These are phyloP conservation scores for Euzophera pinguis DNA, from an alignment of 2,888 invertebrate genomes.

Conservation along the genomic window DNA sequence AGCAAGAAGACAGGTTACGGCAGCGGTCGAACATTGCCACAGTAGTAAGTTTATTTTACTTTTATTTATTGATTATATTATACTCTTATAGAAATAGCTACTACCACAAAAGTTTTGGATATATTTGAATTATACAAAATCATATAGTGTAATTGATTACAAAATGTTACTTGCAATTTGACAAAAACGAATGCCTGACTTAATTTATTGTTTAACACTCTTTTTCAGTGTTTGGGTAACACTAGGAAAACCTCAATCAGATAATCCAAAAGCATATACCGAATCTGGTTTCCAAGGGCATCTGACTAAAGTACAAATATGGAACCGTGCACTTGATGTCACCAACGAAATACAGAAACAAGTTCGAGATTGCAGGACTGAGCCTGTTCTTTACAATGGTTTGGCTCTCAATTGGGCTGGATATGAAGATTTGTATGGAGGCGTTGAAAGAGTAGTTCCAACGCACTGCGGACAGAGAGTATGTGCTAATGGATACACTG, in stretches of 20 bases:
- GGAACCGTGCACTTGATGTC: slow-evolving; percentile 94
- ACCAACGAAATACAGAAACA: slow-evolving; percentile 96
- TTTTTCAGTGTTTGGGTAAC: slow-evolving; percentile 92
- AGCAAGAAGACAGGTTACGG: slow-evolving; percentile 95
- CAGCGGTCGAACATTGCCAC: slow-evolving; percentile 88
- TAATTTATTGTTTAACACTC: not conserved
- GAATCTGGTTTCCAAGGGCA: slow-evolving; percentile 97
- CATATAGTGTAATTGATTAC: not conserved
- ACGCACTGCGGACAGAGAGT: slow-evolving; percentile 94
- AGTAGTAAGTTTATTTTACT: slow-evolving; percentile 82
- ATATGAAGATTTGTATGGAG: slow-evolving; percentile 92
- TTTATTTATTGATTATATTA: too few relatives aligned
- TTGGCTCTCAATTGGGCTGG: slow-evolving; percentile 95
- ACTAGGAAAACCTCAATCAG: slow-evolving; percentile 92
- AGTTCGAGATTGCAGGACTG: slow-evolving; percentile 94
- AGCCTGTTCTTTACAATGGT: slow-evolving; percentile 92
- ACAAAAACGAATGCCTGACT: not conserved
- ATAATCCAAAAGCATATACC: slow-evolving; percentile 89
- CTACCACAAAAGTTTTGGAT: too few relatives aligned
- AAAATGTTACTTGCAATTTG: too few relatives aligned
- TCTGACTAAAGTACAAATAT: slow-evolving; percentile 95
- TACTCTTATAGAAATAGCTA: too few relatives aligned
- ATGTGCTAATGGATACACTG: slow-evolving; percentile 93
- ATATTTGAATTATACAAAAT: too few relatives aligned
- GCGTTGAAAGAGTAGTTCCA: slow-evolving; percentile 94